phyloP scores from a whole-genome alignment of 2,113 vertebrate species.

The Taxidea taxus region DNA sequence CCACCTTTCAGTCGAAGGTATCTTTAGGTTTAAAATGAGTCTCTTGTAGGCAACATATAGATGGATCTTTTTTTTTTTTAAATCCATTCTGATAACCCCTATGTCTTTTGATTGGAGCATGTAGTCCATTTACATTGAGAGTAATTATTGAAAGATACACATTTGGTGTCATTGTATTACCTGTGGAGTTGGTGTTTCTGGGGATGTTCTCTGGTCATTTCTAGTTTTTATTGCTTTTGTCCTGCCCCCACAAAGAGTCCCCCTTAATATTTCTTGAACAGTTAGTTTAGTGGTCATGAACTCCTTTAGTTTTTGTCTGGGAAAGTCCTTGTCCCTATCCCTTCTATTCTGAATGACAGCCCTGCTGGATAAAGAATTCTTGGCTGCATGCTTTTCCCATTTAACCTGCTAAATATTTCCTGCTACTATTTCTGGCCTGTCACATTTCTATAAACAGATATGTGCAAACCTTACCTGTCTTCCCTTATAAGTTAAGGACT shows the following conservation, averaged over 20 bases:
- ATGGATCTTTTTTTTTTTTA: too few species aligned
- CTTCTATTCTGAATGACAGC: neutral
- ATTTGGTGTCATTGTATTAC: too few species aligned
- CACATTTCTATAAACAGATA: neutral
- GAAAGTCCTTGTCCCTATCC: neutral
- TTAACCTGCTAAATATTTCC: neutral
- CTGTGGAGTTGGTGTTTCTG: too few species aligned
- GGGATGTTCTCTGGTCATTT: too few species aligned
- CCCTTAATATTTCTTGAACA: neutral
- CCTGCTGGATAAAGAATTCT: neutral
- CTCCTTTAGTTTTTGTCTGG: neutral
- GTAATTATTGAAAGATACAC: too few species aligned
- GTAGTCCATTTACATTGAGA: too few species aligned
- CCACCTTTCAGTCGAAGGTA: too few species aligned
- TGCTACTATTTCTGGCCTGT: neutral
- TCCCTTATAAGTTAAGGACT: neutral
- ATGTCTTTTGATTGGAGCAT: too few species aligned
- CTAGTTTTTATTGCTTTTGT: too few species aligned
- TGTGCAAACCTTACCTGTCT: neutral
- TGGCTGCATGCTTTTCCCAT: neutral
- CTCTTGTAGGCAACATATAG: too few species aligned
- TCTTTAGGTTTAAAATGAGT: too few species aligned
- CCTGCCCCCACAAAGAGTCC: neutral
- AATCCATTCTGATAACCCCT: too few species aligned
- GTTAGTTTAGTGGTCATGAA: neutral